Evolutionary conservation across 2,113 vertebrate genomes (phyloP).

Genomic region (Petrocephalus zakoni): DNA sequence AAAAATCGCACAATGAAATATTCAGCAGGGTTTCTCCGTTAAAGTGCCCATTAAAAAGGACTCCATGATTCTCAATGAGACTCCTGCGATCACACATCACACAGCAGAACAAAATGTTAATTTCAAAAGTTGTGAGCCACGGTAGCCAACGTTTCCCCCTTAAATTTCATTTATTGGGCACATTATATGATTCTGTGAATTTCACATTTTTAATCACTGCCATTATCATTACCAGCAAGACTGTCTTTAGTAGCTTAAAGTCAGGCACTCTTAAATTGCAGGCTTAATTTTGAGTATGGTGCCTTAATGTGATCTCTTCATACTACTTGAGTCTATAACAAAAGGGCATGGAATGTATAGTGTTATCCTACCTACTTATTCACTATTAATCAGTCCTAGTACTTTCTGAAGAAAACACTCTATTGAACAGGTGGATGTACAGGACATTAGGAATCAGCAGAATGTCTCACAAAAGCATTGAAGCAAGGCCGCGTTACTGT

Average conservation of each 20-base stretch:
- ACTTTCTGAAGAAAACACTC: not conserved
- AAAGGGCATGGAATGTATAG: not conserved
- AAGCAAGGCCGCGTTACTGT: not conserved
- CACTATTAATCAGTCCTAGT: not conserved
- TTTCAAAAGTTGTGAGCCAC: not conserved
- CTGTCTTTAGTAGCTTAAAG: not conserved
- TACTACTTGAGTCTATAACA: not conserved
- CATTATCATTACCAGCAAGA: not conserved
- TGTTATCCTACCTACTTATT: not conserved
- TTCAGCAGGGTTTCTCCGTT: constrained; percentile 24
- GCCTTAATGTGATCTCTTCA: not conserved
- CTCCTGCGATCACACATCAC: constrained; percentile 10
- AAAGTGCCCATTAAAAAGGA: constrained; percentile 22
- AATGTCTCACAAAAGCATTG: not conserved
- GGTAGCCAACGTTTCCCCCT: not conserved
- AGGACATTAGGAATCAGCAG: not conserved
- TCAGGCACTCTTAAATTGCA: not conserved
- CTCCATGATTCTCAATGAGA: constrained; percentile 10
- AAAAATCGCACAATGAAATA: constrained; percentile 26
- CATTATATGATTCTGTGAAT: not conserved
- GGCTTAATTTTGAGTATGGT: not conserved
- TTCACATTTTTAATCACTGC: not conserved
- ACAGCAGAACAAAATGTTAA: not conserved
- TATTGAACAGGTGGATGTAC: not conserved
- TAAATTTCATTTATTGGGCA: not conserved